These are phyloP conservation scores for Calidris pygmaea DNA, from an alignment of 2,113 vertebrate genomes.

Conservation along the genomic window DNA sequence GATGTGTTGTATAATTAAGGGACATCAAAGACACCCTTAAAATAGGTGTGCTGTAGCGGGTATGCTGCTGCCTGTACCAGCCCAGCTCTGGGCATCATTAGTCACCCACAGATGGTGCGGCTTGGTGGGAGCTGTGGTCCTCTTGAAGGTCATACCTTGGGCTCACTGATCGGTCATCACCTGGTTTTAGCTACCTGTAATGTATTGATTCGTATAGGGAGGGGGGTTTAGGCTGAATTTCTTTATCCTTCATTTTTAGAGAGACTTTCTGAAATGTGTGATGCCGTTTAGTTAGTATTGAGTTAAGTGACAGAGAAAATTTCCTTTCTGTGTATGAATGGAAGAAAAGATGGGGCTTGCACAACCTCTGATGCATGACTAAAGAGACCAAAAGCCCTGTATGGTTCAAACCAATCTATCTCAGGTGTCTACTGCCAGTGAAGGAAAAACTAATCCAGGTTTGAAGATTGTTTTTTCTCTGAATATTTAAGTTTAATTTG, in stretches of 20 bases:
- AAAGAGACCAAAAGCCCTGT: neutral
- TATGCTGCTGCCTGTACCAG: neutral
- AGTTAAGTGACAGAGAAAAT: neutral
- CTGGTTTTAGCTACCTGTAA: neutral
- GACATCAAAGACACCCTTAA: neutral
- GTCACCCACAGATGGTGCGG: neutral
- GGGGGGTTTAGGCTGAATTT: neutral
- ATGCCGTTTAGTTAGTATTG: neutral
- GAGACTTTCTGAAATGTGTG: neutral
- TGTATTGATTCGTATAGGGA: neutral
- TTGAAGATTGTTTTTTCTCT: neutral
- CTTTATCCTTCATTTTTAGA: neutral
- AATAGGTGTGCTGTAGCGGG: neutral
- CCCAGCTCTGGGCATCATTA: neutral
- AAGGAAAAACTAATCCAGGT: neutral
- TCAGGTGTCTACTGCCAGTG: neutral
- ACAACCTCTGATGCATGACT: neutral
- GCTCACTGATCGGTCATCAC: neutral
- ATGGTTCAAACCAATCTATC: neutral
- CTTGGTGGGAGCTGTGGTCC: neutral
- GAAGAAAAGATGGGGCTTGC: neutral
- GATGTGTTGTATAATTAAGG: neutral
- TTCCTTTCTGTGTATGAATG: neutral
- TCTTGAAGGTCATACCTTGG: neutral
- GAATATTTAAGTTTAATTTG: neutral